Evolutionary conservation across 2,113 vertebrate species (phyloP).

Genomic region (Martes martes): DNA sequence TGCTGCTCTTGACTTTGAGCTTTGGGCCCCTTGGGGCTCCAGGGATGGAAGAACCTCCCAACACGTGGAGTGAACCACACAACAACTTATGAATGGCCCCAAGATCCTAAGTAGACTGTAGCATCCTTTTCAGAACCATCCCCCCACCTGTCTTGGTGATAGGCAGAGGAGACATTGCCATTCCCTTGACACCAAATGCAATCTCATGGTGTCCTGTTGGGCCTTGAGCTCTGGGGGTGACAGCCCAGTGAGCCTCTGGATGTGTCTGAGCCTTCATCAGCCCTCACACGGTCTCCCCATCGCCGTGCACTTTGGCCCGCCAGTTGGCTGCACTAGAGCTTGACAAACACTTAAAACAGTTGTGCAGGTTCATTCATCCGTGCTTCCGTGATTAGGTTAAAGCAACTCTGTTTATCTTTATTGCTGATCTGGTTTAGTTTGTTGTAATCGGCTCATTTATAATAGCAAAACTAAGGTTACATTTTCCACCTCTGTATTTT

Average conservation of each 20-base stretch:
- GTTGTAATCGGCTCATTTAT: constrained; percentile 62
- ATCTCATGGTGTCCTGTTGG: neutral
- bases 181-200: neutral
- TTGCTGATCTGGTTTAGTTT: constrained; percentile 73
- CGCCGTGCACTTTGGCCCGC: neutral
- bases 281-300: neutral
- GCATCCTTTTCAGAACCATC: neutral
- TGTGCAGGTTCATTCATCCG: constrained; percentile 66
- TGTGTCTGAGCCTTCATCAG: neutral
- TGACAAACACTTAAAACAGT: constrained; percentile 25
- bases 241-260: neutral
- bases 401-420: constrained; percentile 75
- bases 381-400: constrained; percentile 64
- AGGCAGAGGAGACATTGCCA: neutral
- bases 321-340: neutral
- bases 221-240: neutral
- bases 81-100: neutral
- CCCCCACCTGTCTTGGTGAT: neutral
- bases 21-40: neutral
- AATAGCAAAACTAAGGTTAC: constrained; percentile 66
- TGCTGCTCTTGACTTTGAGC: constrained; percentile 36
- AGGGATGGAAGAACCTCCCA: neutral
- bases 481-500: constrained; percentile 66
- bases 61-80: neutral
- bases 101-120: neutral